Evolutionary conservation across 2,113 vertebrate genomes (phyloP).

Genomic region (Larimichthys polyactis): DNA sequence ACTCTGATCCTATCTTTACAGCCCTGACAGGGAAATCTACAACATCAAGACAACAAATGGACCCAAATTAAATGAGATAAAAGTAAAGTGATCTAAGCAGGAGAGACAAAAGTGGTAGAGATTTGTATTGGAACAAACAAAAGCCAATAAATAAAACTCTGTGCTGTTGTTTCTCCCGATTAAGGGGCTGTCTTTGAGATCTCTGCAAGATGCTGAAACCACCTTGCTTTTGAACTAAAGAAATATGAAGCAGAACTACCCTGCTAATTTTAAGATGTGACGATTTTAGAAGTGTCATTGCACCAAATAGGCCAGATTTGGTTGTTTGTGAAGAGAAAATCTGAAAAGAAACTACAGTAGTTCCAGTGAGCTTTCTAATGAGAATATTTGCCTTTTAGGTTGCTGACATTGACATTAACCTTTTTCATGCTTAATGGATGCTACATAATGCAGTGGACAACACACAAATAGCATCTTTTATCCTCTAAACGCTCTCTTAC

Average conservation of each 20-base stretch:
- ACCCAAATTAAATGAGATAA: conserved; percentile 34
- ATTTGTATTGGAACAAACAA: conserved; percentile 23
- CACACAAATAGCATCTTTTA: conserved; percentile 23
- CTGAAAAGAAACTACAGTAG: conserved; percentile 23
- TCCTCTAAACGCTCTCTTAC: conserved; percentile 43
- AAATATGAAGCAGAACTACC: conserved; percentile 6
- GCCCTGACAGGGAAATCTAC: background rate
- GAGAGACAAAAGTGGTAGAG: background rate
- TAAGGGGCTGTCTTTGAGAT: conserved; percentile 14
- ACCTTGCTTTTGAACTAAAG: background rate
- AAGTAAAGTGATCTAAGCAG: conserved; percentile 23
- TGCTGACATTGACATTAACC: conserved; percentile 49
- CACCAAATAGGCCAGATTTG: background rate
- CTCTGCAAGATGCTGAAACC: background rate
- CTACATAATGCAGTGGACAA: conserved; percentile 7
- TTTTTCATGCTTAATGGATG: conserved; percentile 42
- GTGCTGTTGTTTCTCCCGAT: conserved; percentile 37
- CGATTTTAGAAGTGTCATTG: background rate
- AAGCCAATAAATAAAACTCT: background rate
- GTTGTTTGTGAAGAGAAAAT: background rate
- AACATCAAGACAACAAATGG: conserved; percentile 2
- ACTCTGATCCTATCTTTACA: background rate
- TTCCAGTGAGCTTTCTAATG: background rate
- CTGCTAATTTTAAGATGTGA: conserved; percentile 1
- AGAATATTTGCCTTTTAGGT: conserved; percentile 10